A percentile compares a stretch with the other conserved stretches of the same genome.
These are phyloP conservation scores for Drosophila ustulata DNA, from an alignment of 2,888 invertebrate genomes.

Conservation along the genomic window DNA sequence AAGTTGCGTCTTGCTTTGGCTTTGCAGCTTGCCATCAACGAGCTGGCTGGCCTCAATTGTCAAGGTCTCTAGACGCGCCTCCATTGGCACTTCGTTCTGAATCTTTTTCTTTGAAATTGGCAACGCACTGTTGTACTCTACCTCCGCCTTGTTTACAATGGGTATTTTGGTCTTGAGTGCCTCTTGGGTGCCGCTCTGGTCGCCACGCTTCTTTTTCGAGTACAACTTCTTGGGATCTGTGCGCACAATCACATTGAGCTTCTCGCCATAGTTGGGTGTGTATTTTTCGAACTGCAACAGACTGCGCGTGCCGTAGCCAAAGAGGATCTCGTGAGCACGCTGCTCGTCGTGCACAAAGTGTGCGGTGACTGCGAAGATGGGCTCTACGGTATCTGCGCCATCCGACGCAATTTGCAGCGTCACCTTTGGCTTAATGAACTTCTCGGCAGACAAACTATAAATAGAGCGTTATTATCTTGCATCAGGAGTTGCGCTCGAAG, in stretches of 20 bases:
- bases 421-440: constrained; percentile 88
- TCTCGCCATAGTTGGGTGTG: constrained; percentile 86
- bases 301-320: constrained; percentile 87
- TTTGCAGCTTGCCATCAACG: constrained; percentile 84
- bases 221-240: constrained; percentile 80
- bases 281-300: constrained; percentile 87
- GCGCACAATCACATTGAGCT: constrained; percentile 85
- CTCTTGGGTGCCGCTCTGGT: constrained; percentile 44
- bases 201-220: constrained; percentile 53
- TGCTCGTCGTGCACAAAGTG: constrained; percentile 78
- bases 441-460: constrained; percentile 84
- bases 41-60: constrained; percentile 86
- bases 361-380: constrained; percentile 86
- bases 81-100: constrained; percentile 88
- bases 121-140: constrained; percentile 80
- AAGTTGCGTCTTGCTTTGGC: constrained; percentile 92
- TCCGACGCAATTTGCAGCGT: constrained; percentile 88
- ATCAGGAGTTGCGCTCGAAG: accelerated
- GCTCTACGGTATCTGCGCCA: constrained; percentile 85
- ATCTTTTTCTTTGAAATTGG: constrained; percentile 76
- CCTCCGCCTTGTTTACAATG: constrained; percentile 62
- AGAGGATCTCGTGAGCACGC: constrained; percentile 85
- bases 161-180: constrained; percentile 79
- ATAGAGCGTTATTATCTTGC: neutral
- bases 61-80: constrained; percentile 92